Base-by-base conservation (phyloP, 2,888 invertebrate species). In the Gasteruption jaculator region DNA sequence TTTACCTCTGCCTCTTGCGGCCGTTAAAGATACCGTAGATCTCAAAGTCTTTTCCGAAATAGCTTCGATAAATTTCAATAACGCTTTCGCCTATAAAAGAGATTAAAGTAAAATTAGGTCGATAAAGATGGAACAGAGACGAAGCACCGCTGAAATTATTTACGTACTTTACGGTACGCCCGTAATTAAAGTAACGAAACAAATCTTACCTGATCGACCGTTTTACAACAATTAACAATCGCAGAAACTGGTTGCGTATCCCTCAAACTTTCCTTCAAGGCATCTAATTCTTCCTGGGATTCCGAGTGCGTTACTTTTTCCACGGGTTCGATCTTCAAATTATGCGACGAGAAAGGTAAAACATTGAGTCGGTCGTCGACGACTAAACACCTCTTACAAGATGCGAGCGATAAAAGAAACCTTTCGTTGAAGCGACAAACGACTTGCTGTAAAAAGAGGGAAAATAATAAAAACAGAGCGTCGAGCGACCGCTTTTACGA, bases 1-100 rank as follows among this genome's bases (percentile, higher is more conserved):
- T 75, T 99, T 99, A 52, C 99, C 99, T 41, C 99, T 80, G 24
- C 99, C 97, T 74, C 99, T 81, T 4, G 94, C 88, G 12, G 99
- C 97, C 0, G 97, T 99, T 45, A 99, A 74, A 2, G 92, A 91
- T 40, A 96, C 92, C 0, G 96, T 97, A 1, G 91, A 89, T 49
- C 88, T 82, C 47, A 81, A 69, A 4, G 82, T 81, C 73, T 94
- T 96, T 57, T 99, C 97, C 5, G 95, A 92, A 33, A 99, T 82
- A 1, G 91, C 90, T 64, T 97, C 94, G 48, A 97, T 86, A 61
- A 99, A 92, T 57, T 91, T 91, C 2, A 94, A 76, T 1, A 99
- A 76, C 0, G 91, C 91, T 57, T 91, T 89, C 1, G 86, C 95
- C 78, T 82, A 57, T 20, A 51, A 50, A 43, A 29, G 18, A 31